Base-by-base conservation (phyloP, 2,113 vertebrate species). In the Pterocles burchelli region DNA sequence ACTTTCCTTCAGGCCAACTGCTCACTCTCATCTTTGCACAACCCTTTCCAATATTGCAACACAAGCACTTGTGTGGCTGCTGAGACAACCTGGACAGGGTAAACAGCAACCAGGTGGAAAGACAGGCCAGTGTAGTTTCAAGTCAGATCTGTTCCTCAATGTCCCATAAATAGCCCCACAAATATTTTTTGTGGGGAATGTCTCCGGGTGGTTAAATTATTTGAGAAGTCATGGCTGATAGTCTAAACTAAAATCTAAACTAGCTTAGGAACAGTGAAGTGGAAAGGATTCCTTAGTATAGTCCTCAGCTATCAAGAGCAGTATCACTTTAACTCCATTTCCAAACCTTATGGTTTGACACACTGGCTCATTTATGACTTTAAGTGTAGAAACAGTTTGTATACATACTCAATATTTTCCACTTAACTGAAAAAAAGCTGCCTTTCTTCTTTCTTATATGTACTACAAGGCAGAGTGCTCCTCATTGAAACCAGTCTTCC, bases 381-480 rank as follows among this genome's bases (percentile, higher is more conserved):
- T 2, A 48, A 45, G 20, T 71, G 25, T 59, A 85, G 62, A 71
- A 89, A 3, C 22, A 61, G 59, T 61, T 19, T 79, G 48, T 18
- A 72, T n/a, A 54, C 13, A 52, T 13, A 34, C 13, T 68, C 19
- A 22, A 0, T 61, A 68, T 82, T 85, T 77, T 63, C 33, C 75
- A 63, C 16, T 25, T 45, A 25, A 70, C 4, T 57, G 21, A 66
- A 61, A 71, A 88, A 88, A 82, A 80, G 17, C 20, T 61, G 29
- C 10, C 33, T 70, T 15, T 48, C 48, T 38, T 43, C 68, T 36
- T 74, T 71, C 52, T 85, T 31, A 94, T 2, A 9, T 4, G 20
- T 28, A 52, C 46, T 36, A 22, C 1, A 11, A 80, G 43, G 34
- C 55, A 93, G 62, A 73, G 7, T 0, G 0, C 18, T 77, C 26